Percentiles rank a stretch among this genome's conserved stretches.
phyloP scores from a whole-genome alignment of 2,113 vertebrate genomes.

The Zosterops hypoxanthus region DNA sequence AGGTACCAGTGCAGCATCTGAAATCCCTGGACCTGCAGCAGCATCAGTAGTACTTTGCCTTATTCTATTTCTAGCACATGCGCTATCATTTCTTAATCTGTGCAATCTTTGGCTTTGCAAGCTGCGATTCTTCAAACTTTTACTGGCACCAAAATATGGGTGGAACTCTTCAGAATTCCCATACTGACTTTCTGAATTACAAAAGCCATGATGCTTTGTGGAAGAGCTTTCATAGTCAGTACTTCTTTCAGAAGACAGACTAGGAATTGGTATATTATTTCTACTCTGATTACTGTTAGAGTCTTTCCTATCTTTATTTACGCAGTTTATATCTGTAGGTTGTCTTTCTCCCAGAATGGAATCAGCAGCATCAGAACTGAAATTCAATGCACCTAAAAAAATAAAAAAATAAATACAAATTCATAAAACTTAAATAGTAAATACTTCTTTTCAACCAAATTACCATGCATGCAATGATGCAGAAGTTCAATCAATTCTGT shows the following conservation, averaged over 20 bases:
- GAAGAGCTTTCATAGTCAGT: conserved; percentile 64
- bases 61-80: conserved; percentile 55
- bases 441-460: neutral
- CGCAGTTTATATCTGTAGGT: conserved; percentile 70
- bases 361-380: conserved; percentile 79
- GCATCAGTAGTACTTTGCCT: conserved; percentile 58
- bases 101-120: conserved; percentile 78
- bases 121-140: conserved; percentile 71
- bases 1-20: conserved; percentile 33
- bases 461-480: neutral
- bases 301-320: conserved; percentile 76
- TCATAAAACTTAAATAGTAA: neutral
- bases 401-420: neutral
- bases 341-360: conserved; percentile 74
- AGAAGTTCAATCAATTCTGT: neutral
- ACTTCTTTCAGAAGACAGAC: conserved; percentile 68
- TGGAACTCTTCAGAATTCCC: conserved; percentile 67
- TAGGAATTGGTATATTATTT: conserved; percentile 65
- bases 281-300: conserved; percentile 71
- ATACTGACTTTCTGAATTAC: conserved; percentile 62
- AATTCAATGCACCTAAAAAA: conserved; percentile 74
- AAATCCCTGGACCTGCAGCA: conserved; percentile 3
- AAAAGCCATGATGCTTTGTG: conserved; percentile 55
- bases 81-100: conserved; percentile 75
- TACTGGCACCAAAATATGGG: conserved; percentile 69